phyloP scores from a whole-genome alignment of 2,888 invertebrate genomes.

The Agrotis clavis region DNA sequence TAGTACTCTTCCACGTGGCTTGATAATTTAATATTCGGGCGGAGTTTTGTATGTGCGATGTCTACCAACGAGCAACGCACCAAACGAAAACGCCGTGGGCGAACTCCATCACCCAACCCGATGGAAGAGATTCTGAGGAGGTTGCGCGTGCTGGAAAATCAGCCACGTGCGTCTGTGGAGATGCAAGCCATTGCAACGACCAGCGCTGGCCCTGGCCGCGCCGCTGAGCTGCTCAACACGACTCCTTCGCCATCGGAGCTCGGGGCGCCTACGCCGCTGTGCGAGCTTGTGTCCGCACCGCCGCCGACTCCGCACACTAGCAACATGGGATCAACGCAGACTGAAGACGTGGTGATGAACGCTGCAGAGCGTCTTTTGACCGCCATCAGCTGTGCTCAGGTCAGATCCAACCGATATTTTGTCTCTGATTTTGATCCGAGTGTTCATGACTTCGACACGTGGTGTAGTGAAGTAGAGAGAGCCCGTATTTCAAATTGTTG shows the following conservation, averaged over 20 bases:
- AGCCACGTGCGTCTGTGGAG: too few species aligned
- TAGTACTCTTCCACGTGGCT: not conserved
- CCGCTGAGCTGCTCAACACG: too few species aligned
- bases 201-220: too few species aligned
- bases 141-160: too few species aligned
- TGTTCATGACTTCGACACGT: conserved; percentile 23
- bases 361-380: not conserved
- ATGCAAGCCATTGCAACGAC: too few species aligned
- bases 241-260: too few species aligned
- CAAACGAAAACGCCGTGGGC: not conserved
- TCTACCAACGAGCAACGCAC: not conserved
- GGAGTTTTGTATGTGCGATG: not conserved
- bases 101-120: too few species aligned
- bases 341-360: not conserved
- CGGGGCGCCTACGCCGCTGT: too few species aligned
- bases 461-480: conserved; percentile 13
- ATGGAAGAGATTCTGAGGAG: too few species aligned
- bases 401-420: conserved; percentile 21
- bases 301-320: too few species aligned
- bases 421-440: conserved; percentile 23
- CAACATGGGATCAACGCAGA: too few species aligned
- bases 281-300: too few species aligned
- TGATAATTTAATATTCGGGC: not conserved
- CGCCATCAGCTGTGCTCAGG: not conserved
- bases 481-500: not conserved